Base-by-base conservation (phyloP, 2,113 vertebrate genomes). In the Ciconia maguari region DNA sequence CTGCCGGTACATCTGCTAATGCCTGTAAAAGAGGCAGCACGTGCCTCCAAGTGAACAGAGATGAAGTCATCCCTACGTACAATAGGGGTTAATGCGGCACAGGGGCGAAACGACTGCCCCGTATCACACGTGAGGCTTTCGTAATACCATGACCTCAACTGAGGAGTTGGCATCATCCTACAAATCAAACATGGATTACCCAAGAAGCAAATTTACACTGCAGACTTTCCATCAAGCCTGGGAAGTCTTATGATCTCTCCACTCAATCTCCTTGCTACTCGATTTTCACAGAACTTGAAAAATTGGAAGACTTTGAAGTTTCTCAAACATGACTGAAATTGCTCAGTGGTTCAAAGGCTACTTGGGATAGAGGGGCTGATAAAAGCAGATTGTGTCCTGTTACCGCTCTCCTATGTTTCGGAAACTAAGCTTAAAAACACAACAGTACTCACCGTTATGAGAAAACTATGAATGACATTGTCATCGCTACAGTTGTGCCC, bases 381-480 rank as follows among this genome's bases (percentile, higher is more conserved):
- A 46, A 71, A 90, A 6, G 12, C 55, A 74, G 8, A 17, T 12
- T 25, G 26, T 16, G 52, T 11, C 48, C 52, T 42, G n/a, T 8
- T n/a, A 11, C 24, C 12, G 13, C 61, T 60, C 27, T 51, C 57
- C 52, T 26, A 13, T 4, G n/a, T 71, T 22, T 19, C 62, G 62
- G 48, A 82, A 68, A 55, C 13, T 7, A 58, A 29, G 20, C 60
- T 69, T 32, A 60, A 86, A 34, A 77, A 34, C 30, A 61, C 25
- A 83, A 4, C 19, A 24, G 0, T 6, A 38, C 52, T 64, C 26
- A 55, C 2, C 0, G 0, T 22, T 41, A 22, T 3, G 14, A 38
- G 42, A 86, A 60, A 94, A 58, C 13, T 11, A 18, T 2, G 27
- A 78, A n/a, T 49, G 51, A 34, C 2, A 11, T 6, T 29, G 42